Base-by-base conservation (phyloP, 2,888 invertebrate species). In the Dinocampus coccinellae region DNA sequence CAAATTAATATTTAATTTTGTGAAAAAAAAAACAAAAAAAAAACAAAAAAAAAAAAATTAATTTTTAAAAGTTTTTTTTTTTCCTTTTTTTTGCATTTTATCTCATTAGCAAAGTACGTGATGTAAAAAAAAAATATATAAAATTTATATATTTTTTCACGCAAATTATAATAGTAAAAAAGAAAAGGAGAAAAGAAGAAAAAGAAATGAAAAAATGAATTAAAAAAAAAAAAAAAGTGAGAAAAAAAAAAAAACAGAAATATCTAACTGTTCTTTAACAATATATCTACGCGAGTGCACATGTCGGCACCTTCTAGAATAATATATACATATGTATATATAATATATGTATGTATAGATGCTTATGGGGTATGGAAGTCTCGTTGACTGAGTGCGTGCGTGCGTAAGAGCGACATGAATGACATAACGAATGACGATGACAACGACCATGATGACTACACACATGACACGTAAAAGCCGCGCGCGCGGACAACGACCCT, bases 331-430 rank as follows among this genome's bases (percentile, higher is more conserved):
- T 20, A 24, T 64, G 16, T 58, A 55, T 62, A 63, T 62, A 67
- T 67, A 20, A 20, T 47, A 47, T 36, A 4, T 39, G 39, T n/a
- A n/a, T n/a, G n/a, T n/a, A n/a, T n/a, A n/a, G n/a, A n/a, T 47
- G 47, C 47, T 16, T 47, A 47, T 47, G 47, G 47, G 47, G 16
- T 47, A 47, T 29, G 33, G 20, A 60, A 64, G 69, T 36, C 60
- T 62, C 39, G 64, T 65, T 47, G 53, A 26, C 47, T 58, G 60
- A 64, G 65, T 42, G 64, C 67, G 84, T 85, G 86, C 85, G 84
- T 85, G 86, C 85, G 85, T 86, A 85, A 85, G 84, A 84, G 84
- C 83, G 83, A 82, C 79, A 84, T 85, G 86, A 87, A 86, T 86
- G 86, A 86, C 85, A 85, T 85, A 85, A 85, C 84, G 83, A 82